phyloP scores from a whole-genome alignment of 2,888 invertebrate genomes.

The Hartigia nigra region DNA sequence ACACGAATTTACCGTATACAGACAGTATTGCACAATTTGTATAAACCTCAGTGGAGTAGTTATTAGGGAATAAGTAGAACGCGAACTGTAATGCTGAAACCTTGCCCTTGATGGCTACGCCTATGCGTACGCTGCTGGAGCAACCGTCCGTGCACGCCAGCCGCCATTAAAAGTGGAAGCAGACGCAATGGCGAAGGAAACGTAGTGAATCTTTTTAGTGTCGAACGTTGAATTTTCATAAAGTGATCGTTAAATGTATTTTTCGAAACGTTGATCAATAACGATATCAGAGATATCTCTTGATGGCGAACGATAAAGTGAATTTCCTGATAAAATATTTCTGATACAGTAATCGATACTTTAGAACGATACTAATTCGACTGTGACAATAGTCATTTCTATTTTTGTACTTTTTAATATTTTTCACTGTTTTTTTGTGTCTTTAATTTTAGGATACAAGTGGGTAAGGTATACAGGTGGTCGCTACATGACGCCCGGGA shows the following conservation, averaged over 20 bases:
- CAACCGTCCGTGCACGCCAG: neutral
- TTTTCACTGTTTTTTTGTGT: neutral
- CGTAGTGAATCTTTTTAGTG: neutral
- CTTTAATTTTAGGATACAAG: conserved; percentile 40
- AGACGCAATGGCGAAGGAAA: neutral
- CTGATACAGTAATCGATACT: neutral
- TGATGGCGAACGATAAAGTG: too few species aligned
- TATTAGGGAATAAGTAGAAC: neutral
- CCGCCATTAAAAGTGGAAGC: conserved; percentile 2
- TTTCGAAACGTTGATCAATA: neutral
- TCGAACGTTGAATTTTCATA: neutral
- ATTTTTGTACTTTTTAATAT: neutral
- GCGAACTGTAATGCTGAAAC: neutral
- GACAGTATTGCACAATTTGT: neutral
- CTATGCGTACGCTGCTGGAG: neutral
- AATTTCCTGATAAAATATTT: neutral
- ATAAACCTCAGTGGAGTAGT: neutral
- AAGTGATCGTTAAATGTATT: neutral
- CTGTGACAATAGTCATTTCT: neutral
- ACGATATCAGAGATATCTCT: too few species aligned
- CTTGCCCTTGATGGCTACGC: neutral
- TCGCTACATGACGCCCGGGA: conserved; percentile 40
- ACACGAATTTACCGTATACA: neutral
- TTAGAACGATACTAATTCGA: neutral
- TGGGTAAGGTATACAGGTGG: conserved; percentile 48